Conservation (phyloP, 2,113 vertebrate genomes). For the Sardina pilchardus region DNA sequence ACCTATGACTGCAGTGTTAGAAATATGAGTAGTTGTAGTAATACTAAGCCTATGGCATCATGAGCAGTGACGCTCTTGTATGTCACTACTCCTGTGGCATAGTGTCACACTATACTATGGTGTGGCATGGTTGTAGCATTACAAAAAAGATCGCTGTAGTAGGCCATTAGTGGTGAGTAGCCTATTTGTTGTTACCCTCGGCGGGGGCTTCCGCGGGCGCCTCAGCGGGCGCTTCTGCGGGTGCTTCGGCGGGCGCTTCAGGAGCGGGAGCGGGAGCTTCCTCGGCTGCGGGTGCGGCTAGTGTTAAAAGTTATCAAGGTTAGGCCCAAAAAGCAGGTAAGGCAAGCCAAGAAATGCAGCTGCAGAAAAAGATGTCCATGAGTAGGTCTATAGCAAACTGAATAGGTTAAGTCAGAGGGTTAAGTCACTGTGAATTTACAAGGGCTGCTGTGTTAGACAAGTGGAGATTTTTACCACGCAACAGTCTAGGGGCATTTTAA, state of each 20-base stretch:
- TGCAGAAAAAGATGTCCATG: neutral
- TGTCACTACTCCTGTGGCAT: too few relatives aligned
- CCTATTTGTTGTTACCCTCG: constrained; percentile 12
- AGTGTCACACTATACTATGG: too few relatives aligned
- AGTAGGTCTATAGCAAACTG: too few relatives aligned
- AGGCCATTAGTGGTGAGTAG: neutral
- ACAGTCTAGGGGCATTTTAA: too few relatives aligned
- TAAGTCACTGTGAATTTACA: neutral
- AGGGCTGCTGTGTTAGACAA: neutral
- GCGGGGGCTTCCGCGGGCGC: neutral
- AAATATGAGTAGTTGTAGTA: too few relatives aligned
- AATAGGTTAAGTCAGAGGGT: too few relatives aligned
- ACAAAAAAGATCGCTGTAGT: too few relatives aligned
- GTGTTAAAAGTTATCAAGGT: constrained; percentile 23
- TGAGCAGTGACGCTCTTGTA: too few relatives aligned
- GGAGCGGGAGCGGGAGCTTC: neutral
- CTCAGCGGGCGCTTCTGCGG: neutral
- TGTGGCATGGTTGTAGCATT: neutral
- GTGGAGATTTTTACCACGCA: too few relatives aligned
- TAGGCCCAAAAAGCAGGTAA: neutral
- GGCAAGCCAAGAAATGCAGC: neutral
- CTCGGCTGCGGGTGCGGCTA: neutral
- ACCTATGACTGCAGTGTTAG: too few relatives aligned
- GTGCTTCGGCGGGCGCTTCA: neutral
- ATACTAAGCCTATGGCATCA: too few relatives aligned